Conservation (phyloP, 2,888 invertebrate species). For the Agrypnus murinus region DNA sequence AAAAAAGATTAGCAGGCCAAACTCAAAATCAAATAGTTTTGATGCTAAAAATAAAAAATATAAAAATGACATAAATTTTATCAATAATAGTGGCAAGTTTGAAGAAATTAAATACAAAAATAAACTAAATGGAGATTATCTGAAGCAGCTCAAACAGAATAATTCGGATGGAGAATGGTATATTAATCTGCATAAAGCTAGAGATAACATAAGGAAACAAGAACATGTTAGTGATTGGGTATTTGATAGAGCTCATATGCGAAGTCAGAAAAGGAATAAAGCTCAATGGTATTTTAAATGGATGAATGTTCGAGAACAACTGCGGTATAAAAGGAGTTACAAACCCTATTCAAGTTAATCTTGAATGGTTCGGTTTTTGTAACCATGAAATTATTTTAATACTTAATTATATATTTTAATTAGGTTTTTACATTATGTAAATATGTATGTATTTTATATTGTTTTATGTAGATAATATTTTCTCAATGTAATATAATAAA, state of each 20-base stretch:
- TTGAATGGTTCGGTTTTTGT: conserved; percentile 32
- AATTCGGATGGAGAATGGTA: conserved; percentile 64
- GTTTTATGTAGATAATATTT: conserved; percentile 4
- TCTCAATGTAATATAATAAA: neutral
- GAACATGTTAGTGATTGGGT: conserved; percentile 60
- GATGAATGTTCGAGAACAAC: conserved; percentile 63
- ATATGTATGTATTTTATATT: conserved; percentile 13
- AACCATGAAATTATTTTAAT: conserved; percentile 14
- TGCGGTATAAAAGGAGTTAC: conserved; percentile 49
- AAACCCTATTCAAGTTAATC: conserved; percentile 40
- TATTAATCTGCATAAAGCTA: conserved; percentile 59
- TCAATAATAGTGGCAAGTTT: neutral
- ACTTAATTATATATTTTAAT: conserved; percentile 12
- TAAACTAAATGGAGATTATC: neutral
- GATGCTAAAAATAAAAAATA: neutral
- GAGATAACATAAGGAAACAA: conserved; percentile 59
- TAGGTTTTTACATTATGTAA: neutral
- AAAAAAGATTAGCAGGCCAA: too few relatives aligned
- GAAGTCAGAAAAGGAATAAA: conserved; percentile 61
- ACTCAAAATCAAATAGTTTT: neutral
- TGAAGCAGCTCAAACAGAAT: conserved; percentile 30
- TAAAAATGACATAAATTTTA: neutral
- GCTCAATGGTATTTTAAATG: conserved; percentile 66
- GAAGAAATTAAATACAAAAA: neutral
- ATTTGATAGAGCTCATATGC: conserved; percentile 60